Evolutionary conservation across 2,888 invertebrate genomes (phyloP).

Genomic region (Oxycera nigricornis): DNA sequence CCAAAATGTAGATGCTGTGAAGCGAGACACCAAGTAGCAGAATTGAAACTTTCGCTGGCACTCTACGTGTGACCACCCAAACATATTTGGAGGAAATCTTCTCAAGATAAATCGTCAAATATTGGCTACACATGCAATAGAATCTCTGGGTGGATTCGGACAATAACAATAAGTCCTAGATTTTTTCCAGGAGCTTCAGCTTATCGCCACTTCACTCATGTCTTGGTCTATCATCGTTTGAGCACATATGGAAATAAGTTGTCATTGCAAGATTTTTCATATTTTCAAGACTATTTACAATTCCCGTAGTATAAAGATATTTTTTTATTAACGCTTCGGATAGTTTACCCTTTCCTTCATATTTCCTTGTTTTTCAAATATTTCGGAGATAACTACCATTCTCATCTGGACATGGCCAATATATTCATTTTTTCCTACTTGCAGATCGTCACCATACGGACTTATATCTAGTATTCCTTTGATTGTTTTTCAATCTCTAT

Average conservation of each 20-base stretch:
- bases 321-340: background rate
- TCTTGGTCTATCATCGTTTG: background rate
- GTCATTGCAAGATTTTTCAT: background rate
- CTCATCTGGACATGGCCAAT: background rate
- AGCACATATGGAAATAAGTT: background rate
- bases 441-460: background rate
- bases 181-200: background rate
- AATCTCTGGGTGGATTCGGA: background rate
- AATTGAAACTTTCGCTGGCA: background rate
- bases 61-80: background rate
- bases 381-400: background rate
- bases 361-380: background rate
- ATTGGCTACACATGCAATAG: background rate
- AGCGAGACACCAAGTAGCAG: background rate
- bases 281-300: background rate
- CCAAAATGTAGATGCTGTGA: background rate
- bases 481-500: background rate
- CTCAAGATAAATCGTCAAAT: background rate
- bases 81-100: background rate
- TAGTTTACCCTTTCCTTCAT: background rate
- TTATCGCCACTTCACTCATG: background rate
- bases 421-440: background rate
- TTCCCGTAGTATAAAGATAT: background rate
- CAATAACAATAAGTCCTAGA: background rate
- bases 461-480: background rate